phyloP scores from a whole-genome alignment of 2,113 vertebrate species.

The Elaphurus davidianus region DNA sequence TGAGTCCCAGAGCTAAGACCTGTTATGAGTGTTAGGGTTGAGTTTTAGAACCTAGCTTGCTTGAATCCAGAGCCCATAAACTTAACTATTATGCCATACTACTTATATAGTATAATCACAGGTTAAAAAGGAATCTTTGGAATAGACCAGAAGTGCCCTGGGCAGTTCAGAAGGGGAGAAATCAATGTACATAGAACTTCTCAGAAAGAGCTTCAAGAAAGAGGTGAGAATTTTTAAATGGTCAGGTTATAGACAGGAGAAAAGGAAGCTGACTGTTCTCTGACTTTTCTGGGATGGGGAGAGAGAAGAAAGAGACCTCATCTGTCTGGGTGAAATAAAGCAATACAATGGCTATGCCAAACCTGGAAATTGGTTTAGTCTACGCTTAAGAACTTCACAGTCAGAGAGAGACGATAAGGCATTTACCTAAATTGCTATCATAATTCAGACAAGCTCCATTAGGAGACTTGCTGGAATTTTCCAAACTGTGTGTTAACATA shows the following conservation, averaged over 20 bases:
- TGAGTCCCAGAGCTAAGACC: slow-evolving; percentile 3
- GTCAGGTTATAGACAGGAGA: not conserved
- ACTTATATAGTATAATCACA: not conserved
- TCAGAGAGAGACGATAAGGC: slow-evolving; percentile 53
- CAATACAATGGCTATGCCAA: slow-evolving; percentile 45
- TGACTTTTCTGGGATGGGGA: not conserved
- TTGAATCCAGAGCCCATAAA: not conserved
- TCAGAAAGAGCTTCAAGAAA: slow-evolving; percentile 9
- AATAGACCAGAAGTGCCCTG: not conserved
- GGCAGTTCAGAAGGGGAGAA: not conserved
- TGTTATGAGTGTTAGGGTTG: not conserved
- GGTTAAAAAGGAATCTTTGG: not conserved
- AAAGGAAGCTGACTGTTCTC: slow-evolving; percentile 23
- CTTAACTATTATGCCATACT: not conserved
- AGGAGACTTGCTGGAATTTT: slow-evolving; percentile 29
- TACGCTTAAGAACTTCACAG: slow-evolving; percentile 57
- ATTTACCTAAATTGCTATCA: slow-evolving; percentile 70
- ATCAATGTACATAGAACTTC: not conserved
- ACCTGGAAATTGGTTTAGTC: slow-evolving; percentile 59
- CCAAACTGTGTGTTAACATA: slow-evolving; percentile 14
- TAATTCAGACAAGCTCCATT: slow-evolving; percentile 65
- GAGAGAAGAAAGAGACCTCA: not conserved
- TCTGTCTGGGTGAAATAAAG: slow-evolving; percentile 62
- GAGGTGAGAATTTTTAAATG: not conserved
- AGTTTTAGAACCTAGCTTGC: slow-evolving; percentile 28